These are phyloP conservation scores for Vimba vimba DNA, from an alignment of 2,113 vertebrate species.

Conservation along the genomic window DNA sequence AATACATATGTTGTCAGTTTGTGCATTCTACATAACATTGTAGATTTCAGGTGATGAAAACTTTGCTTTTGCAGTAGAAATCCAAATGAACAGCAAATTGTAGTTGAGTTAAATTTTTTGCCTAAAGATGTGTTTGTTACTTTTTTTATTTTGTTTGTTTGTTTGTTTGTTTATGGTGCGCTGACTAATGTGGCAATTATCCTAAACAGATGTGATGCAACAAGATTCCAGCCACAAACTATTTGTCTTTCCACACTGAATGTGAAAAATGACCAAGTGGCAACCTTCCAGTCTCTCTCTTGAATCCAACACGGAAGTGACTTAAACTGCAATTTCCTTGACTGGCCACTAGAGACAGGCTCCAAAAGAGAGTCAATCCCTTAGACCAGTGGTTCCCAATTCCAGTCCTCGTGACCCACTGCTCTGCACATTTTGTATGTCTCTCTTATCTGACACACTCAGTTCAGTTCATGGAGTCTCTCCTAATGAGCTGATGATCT, in stretches of 20 bases:
- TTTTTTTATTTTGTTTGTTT: background rate
- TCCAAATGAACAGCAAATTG: background rate
- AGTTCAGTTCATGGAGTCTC: too few relatives aligned
- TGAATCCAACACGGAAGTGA: too few relatives aligned
- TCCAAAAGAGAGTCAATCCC: too few relatives aligned
- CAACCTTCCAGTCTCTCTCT: too few relatives aligned
- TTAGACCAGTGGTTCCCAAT: too few relatives aligned
- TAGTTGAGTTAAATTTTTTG: background rate
- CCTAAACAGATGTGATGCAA: background rate
- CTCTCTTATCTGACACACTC: too few relatives aligned
- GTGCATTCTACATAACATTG: background rate
- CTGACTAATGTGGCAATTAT: background rate
- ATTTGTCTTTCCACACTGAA: background rate
- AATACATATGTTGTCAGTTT: background rate
- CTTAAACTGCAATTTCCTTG: too few relatives aligned
- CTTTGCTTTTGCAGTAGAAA: background rate
- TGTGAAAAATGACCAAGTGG: too few relatives aligned
- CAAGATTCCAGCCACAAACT: background rate
- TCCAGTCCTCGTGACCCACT: too few relatives aligned
- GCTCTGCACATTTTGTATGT: too few relatives aligned
- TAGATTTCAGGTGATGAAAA: background rate
- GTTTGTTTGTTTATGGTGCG: background rate
- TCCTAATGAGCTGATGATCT: too few relatives aligned
- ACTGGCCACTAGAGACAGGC: too few relatives aligned
- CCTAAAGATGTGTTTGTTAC: background rate